Conservation (phyloP, 2,888 invertebrate genomes). For the Ichneumon xanthorius region DNA sequence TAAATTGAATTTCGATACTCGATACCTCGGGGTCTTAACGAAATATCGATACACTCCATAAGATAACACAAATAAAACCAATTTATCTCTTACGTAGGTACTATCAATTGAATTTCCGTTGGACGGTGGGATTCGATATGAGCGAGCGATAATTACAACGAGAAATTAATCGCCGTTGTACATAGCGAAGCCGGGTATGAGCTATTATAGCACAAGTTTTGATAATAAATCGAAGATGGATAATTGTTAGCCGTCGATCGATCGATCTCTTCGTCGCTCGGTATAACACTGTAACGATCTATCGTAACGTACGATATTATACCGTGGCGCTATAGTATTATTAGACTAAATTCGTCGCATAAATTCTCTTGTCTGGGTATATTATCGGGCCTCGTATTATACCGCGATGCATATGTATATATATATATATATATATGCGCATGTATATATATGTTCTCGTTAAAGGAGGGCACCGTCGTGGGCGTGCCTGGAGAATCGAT, state of each 20-base stretch:
- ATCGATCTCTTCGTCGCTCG: slow-evolving; percentile 47
- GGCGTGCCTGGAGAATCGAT: slow-evolving; percentile 66
- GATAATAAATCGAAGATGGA: slow-evolving; percentile 65
- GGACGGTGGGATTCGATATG: slow-evolving; percentile 39
- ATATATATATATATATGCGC: slow-evolving; percentile 20
- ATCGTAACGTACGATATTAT: slow-evolving; percentile 37
- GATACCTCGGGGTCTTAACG: slow-evolving; percentile 7
- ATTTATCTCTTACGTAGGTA: slow-evolving; percentile 66
- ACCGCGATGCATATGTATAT: slow-evolving; percentile 9
- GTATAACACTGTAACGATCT: slow-evolving; percentile 46
- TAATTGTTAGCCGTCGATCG: slow-evolving; percentile 57
- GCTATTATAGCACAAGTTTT: slow-evolving; percentile 48
- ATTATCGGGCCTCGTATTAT: slow-evolving; percentile 46
- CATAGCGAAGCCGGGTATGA: slow-evolving; percentile 30
- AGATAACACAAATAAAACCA: slow-evolving; percentile 59
- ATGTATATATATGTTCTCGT: slow-evolving; percentile 42
- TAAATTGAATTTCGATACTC: slow-evolving; percentile 24
- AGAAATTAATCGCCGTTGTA: slow-evolving; percentile 61
- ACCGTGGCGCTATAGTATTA: slow-evolving; percentile 42
- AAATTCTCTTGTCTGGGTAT: slow-evolving; percentile 61
- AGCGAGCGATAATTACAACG: slow-evolving; percentile 65
- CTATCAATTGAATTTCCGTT: slow-evolving; percentile 55
- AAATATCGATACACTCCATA: slow-evolving; percentile 45
- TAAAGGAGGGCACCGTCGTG: slow-evolving; percentile 64
- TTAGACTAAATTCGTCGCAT: slow-evolving; percentile 62